Evolutionary conservation across 2,113 vertebrate species (phyloP).

Genomic region (Pseudonaja textilis): DNA sequence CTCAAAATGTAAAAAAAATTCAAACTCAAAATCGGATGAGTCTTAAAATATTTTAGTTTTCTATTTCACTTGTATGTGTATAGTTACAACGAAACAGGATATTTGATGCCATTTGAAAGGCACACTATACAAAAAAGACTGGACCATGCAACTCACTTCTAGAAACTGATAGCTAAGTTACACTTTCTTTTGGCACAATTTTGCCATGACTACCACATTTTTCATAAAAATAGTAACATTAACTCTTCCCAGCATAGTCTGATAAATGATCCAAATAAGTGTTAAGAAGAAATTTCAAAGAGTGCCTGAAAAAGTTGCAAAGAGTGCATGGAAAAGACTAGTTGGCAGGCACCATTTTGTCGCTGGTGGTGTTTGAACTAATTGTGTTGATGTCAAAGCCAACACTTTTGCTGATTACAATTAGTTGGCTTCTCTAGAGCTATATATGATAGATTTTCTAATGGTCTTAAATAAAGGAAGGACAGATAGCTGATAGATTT

Average conservation of each 20-base stretch:
- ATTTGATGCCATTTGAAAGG: neutral
- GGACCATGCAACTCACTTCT: neutral
- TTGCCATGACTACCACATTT: neutral
- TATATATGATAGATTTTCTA: neutral
- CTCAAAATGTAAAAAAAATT: neutral
- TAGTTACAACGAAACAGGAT: neutral
- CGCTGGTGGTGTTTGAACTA: neutral
- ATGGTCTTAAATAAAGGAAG: too few species aligned
- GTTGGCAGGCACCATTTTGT: neutral
- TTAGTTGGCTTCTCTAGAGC: neutral
- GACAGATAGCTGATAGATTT: neutral
- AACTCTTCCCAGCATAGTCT: neutral
- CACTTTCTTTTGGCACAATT: neutral
- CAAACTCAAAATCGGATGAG: neutral
- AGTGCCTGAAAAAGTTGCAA: neutral
- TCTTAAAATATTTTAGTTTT: neutral
- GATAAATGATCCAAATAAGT: neutral
- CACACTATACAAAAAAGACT: neutral
- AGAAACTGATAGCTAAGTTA: neutral
- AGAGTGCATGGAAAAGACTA: neutral
- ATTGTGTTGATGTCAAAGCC: neutral
- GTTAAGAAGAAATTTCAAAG: neutral
- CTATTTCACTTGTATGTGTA: neutral
- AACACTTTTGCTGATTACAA: neutral
- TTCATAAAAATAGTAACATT: neutral